A percentile compares a stretch with the other conserved stretches of the same genome.
Conservation (phyloP, 2,888 invertebrate species). For the Trichogramma dendrolimi region DNA sequence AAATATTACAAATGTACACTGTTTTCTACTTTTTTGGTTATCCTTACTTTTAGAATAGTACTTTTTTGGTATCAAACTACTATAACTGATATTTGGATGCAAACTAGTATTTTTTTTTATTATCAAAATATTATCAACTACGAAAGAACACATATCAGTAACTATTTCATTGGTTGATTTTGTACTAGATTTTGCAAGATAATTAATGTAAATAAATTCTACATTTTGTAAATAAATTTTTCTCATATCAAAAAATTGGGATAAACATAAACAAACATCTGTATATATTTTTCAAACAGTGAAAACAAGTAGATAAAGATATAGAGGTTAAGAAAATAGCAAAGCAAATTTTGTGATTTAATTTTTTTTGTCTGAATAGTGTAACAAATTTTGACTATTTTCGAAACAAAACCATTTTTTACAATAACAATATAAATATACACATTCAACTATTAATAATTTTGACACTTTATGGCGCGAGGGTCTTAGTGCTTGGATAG, state of each 20-base stretch:
- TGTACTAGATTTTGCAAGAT: constrained; percentile 22
- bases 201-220: constrained; percentile 18
- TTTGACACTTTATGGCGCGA: constrained; percentile 33
- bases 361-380: constrained; percentile 11
- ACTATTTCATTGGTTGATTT: constrained; percentile 13
- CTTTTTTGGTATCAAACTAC: constrained; percentile 3
- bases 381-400: constrained; percentile 23
- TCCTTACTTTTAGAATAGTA: constrained; percentile 1
- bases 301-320: constrained; percentile 8
- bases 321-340: constrained; percentile 5
- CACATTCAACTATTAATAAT: constrained; percentile 28
- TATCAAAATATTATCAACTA: constrained; percentile 8
- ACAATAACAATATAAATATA: background rate
- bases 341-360: constrained; percentile 26
- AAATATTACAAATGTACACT: constrained; percentile 14
- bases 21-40: constrained; percentile 11
- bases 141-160: constrained; percentile 9
- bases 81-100: background rate
- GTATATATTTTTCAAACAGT: background rate
- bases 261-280: background rate
- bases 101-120: background rate
- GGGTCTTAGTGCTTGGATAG: constrained; percentile 49
- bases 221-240: constrained; percentile 8
- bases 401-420: constrained; percentile 7
- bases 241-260: constrained; percentile 1